These are phyloP conservation scores for Brachionus manjavacas DNA, from an alignment of 1,140 invertebrate species.

Conservation along the genomic window DNA sequence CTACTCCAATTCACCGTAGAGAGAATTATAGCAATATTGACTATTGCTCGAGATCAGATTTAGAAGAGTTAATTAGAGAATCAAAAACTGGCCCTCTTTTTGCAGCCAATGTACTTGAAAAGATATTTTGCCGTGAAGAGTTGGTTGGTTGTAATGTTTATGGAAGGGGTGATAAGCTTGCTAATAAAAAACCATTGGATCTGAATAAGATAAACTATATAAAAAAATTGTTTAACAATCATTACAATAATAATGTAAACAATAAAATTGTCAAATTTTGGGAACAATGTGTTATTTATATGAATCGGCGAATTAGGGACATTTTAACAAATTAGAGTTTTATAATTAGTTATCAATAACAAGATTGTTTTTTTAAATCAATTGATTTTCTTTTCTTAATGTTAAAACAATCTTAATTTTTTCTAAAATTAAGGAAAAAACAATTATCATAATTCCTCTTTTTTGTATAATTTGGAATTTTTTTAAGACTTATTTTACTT, in stretches of 20 bases:
- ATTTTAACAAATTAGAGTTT: background rate
- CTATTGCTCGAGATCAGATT: background rate
- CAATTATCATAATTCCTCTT: too few species aligned
- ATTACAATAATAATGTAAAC: background rate
- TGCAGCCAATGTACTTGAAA: background rate
- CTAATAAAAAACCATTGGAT: background rate
- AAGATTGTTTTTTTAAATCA: background rate
- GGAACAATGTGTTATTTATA: background rate
- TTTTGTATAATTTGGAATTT: too few species aligned
- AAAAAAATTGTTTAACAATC: background rate
- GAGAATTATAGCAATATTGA: background rate
- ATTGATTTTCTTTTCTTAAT: background rate
- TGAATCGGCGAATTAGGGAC: background rate
- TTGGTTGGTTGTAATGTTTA: conserved; percentile 13
- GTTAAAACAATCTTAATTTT: too few species aligned
- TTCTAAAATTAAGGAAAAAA: too few species aligned
- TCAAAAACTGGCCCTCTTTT: background rate
- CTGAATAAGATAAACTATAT: background rate
- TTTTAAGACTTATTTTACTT: too few species aligned
- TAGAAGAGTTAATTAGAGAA: background rate
- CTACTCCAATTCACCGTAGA: background rate
- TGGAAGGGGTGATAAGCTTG: background rate
- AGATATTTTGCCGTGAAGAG: background rate
- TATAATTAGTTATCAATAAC: background rate
- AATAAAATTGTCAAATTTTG: background rate